Percentiles rank a stretch among this genome's conserved stretches.
These are phyloP conservation scores for Eupithecia abbreviata DNA, from an alignment of 2,888 invertebrate species.

Conservation along the genomic window DNA sequence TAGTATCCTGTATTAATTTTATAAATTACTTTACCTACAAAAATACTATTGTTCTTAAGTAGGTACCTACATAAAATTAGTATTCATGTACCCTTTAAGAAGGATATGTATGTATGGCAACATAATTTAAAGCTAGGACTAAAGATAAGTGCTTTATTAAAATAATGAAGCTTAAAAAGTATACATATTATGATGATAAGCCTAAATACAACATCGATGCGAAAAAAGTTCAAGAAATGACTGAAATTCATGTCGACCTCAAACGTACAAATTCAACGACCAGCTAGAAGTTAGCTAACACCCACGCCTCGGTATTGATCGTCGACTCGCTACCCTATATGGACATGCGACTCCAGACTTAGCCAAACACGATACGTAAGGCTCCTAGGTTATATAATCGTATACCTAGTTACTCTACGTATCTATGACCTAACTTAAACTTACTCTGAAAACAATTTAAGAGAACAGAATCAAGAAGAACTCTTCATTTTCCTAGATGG, in stretches of 20 bases:
- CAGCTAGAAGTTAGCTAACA: not conserved
- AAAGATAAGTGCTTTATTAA: too few species aligned
- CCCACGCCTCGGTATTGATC: not conserved
- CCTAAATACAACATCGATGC: not conserved
- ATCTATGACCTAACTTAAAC: not conserved
- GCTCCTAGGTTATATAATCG: not conserved
- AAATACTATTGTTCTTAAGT: too few species aligned
- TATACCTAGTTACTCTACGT: not conserved
- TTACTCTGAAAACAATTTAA: not conserved
- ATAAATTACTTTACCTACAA: too few species aligned
- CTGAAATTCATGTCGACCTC: not conserved
- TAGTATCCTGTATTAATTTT: too few species aligned
- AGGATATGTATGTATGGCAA: too few species aligned
- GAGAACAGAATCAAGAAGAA: too few species aligned
- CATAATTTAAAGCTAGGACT: too few species aligned
- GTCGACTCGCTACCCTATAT: not conserved
- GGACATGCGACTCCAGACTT: not conserved
- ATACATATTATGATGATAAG: not conserved
- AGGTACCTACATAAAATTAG: too few species aligned
- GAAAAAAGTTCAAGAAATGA: not conserved
- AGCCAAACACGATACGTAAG: not conserved
- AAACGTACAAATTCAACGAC: not conserved
- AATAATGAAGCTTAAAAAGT: not conserved
- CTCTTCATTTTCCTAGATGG: too few species aligned
- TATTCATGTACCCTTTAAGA: too few species aligned